A percentile compares a stretch with the other conserved stretches of the same genome.
Evolutionary conservation across 2,888 invertebrate species (phyloP).

Genomic region (Andrena praecox): DNA sequence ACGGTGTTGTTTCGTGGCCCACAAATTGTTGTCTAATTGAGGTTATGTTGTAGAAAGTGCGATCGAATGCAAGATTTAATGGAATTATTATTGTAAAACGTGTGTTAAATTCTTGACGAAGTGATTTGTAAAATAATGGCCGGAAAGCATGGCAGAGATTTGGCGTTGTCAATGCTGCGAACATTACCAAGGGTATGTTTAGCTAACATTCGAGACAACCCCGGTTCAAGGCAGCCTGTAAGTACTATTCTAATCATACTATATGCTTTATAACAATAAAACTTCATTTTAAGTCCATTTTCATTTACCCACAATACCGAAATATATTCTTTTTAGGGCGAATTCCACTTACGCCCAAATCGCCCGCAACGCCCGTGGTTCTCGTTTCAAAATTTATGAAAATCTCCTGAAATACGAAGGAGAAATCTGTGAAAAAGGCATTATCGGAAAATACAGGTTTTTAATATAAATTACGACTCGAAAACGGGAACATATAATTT

Average conservation of each 20-base stretch:
- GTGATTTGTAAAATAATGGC: slow-evolving; percentile 80
- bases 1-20: too few species aligned
- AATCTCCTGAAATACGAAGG: too few species aligned
- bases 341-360: too few species aligned
- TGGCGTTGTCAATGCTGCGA: slow-evolving; percentile 91
- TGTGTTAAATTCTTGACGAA: not conserved
- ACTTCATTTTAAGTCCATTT: not conserved
- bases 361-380: too few species aligned
- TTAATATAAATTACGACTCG: too few species aligned
- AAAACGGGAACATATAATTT: too few species aligned
- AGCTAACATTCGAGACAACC: slow-evolving; percentile 91
- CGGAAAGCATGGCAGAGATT: slow-evolving; percentile 89
- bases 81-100: not conserved
- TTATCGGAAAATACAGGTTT: too few species aligned
- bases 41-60: not conserved
- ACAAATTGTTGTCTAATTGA: not conserved
- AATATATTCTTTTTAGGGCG: not conserved
- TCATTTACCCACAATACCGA: too few species aligned
- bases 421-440: too few species aligned
- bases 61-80: not conserved
- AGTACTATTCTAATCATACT: slow-evolving; percentile 70
- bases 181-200: slow-evolving; percentile 91
- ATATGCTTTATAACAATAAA: not conserved
- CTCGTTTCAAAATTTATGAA: too few species aligned
- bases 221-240: slow-evolving; percentile 88